phyloP scores from a whole-genome alignment of 2,888 invertebrate genomes.

The Drosophila cognata region DNA sequence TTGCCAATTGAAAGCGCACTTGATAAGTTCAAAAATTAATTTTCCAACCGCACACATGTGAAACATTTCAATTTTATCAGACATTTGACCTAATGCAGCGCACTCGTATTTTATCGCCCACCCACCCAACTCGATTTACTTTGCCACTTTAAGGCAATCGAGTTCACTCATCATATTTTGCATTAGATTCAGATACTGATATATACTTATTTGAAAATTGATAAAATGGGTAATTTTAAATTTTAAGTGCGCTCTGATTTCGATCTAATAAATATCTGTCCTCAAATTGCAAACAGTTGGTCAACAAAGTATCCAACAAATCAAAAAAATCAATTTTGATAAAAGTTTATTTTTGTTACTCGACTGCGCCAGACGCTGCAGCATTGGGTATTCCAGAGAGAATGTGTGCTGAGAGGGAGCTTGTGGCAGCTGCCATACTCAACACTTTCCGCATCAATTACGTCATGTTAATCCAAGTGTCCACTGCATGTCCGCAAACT shows the following conservation, averaged over 20 bases:
- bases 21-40: slow-evolving; percentile 63
- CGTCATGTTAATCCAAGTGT: slow-evolving; percentile 82
- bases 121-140: not conserved
- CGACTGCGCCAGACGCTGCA: slow-evolving; percentile 2
- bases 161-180: not conserved
- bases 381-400: not conserved
- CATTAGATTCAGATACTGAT: too few relatives aligned
- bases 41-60: slow-evolving; percentile 36
- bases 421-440: slow-evolving; percentile 76
- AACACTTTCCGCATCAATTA: slow-evolving; percentile 82
- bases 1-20: slow-evolving; percentile 49
- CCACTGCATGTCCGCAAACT: slow-evolving; percentile 84
- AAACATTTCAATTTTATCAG: slow-evolving; percentile 58
- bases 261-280: not conserved
- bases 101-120: not conserved
- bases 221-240: not conserved
- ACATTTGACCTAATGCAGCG: slow-evolving; percentile 56
- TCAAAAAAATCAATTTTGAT: slow-evolving; percentile 58
- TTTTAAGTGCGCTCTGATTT: not conserved
- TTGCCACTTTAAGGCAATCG: not conserved
- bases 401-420: not conserved
- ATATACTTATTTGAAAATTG: not conserved
- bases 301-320: not conserved
- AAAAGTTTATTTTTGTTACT: slow-evolving; percentile 38
- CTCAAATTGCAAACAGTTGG: not conserved